A percentile compares a stretch with the other conserved stretches of the same genome.
These are phyloP conservation scores for Hydrophis major DNA, from an alignment of 2,797 vertebrate species.

Conservation along the genomic window DNA sequence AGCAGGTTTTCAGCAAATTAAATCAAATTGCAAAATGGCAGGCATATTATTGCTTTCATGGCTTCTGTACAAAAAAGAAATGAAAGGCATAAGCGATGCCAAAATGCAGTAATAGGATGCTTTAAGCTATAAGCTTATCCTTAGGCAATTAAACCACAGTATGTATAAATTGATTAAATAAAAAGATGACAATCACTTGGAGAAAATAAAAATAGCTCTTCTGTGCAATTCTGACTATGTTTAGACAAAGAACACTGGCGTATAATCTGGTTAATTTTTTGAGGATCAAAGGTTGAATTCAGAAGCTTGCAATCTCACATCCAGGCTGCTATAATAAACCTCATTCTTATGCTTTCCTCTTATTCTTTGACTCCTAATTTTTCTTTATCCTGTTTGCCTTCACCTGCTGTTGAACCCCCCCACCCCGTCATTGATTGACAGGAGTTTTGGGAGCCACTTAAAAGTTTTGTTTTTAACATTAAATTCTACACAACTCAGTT, in stretches of 20 bases:
- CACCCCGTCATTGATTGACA: not conserved
- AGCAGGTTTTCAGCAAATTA: not conserved
- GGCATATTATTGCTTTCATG: not conserved
- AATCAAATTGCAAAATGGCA: not conserved
- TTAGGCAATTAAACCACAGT: not conserved
- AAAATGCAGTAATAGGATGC: not conserved
- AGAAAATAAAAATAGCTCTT: not conserved
- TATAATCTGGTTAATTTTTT: not conserved
- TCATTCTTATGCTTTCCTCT: not conserved
- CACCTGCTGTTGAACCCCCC: not conserved
- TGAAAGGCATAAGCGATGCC: not conserved
- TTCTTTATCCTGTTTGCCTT: not conserved
- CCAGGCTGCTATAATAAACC: not conserved
- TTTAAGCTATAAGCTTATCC: slow-evolving; percentile 10
- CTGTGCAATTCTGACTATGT: not conserved
- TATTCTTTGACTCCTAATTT: not conserved
- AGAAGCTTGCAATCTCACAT: not conserved
- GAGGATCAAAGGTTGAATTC: not conserved
- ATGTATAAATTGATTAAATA: slow-evolving; percentile 2
- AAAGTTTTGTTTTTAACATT: not conserved
- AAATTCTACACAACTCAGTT: not conserved
- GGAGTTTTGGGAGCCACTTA: not conserved
- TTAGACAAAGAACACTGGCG: not conserved
- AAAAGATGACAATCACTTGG: not conserved
- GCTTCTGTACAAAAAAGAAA: not conserved